These are phyloP conservation scores for Rhimphoctona megacephalus DNA, from an alignment of 2,888 invertebrate genomes.

Conservation along the genomic window DNA sequence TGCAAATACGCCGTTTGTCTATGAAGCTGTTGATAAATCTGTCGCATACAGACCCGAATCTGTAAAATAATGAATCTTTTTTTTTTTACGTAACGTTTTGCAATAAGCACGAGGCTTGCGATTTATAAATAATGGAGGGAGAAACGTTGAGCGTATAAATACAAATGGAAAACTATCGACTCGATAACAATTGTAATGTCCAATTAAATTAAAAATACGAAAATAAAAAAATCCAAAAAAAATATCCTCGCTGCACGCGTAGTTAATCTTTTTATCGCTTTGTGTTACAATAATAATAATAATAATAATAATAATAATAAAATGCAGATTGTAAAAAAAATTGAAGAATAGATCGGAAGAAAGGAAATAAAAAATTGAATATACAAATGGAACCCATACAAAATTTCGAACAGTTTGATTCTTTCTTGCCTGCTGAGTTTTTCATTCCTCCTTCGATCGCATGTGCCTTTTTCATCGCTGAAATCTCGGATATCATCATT, in stretches of 20 bases:
- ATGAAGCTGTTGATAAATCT: constrained; percentile 13
- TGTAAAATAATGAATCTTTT: constrained; percentile 18
- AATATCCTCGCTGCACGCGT: neutral
- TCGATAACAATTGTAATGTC: neutral
- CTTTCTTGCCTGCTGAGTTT: neutral
- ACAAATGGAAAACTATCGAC: neutral
- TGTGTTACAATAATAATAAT: neutral
- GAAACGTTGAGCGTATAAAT: neutral
- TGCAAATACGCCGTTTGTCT: constrained; percentile 15
- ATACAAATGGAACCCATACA: neutral
- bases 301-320: neutral
- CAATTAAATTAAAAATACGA: neutral
- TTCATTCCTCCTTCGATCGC: neutral
- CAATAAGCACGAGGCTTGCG: constrained; percentile 61
- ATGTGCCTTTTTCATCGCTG: neutral
- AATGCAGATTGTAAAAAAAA: neutral
- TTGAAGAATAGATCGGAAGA: neutral
- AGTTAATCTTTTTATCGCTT: neutral
- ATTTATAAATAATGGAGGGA: constrained; percentile 1
- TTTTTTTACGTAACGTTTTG: constrained; percentile 72
- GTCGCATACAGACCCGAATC: neutral
- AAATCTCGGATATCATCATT: neutral
- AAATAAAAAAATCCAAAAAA: neutral
- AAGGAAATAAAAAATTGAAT: neutral
- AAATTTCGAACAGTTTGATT: neutral